phyloP scores from a whole-genome alignment of 2,888 invertebrate genomes.

The Drepana falcataria region DNA sequence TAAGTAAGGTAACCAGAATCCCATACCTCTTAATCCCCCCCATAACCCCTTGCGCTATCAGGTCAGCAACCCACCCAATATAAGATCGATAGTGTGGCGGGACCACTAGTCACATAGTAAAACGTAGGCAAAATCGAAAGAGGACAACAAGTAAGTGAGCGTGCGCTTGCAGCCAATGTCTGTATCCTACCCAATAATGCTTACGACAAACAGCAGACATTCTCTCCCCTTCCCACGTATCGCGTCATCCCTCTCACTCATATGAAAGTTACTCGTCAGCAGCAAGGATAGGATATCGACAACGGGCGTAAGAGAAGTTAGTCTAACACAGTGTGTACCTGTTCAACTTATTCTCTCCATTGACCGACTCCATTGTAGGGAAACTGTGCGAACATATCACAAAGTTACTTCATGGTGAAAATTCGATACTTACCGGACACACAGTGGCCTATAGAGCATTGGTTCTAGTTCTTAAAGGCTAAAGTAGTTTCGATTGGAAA shows the following conservation, averaged over 20 bases:
- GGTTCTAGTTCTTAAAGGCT: not conserved
- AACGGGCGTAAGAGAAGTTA: slow-evolving; percentile 31
- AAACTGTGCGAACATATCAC: slow-evolving; percentile 75
- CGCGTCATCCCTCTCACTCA: no score
- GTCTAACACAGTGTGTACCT: slow-evolving; percentile 82
- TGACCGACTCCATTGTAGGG: slow-evolving; percentile 72
- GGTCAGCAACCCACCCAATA: no score
- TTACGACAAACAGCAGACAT: no score
- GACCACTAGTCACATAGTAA: not conserved
- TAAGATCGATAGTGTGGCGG: no score
- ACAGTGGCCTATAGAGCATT: not conserved
- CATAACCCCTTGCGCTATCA: no score
- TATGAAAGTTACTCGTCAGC: no score
- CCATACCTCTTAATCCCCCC: no score
- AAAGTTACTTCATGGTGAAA: slow-evolving; percentile 31
- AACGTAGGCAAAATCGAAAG: slow-evolving; percentile 34
- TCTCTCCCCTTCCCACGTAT: no score
- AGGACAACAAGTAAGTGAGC: slow-evolving; percentile 40
- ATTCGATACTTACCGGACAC: not conserved
- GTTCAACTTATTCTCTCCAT: slow-evolving; percentile 77
- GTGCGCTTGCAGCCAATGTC: slow-evolving; percentile 19
- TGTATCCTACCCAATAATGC: no score
- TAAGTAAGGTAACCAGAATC: no score
- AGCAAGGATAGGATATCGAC: no score
- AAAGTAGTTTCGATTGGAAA: no score